Evolutionary conservation across 2,797 vertebrate species (phyloP), one percentile per base, ranked within the genome.

Genomic region (Chaenodraco wilsoni): DNA sequence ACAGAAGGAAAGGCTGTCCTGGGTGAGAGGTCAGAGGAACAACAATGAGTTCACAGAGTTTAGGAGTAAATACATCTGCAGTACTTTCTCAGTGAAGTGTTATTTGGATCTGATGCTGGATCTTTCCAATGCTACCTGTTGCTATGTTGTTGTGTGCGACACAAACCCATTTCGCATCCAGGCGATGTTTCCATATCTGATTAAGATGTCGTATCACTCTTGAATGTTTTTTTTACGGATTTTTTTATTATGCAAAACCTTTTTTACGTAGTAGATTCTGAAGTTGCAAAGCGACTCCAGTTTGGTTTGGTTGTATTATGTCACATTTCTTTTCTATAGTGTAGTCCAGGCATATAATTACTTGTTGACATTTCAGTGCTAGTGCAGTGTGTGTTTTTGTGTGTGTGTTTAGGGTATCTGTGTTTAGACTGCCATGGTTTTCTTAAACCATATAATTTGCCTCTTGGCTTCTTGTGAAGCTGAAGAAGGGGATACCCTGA

Each of bases 381-480:
- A 11, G 68, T 83, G 65, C 68, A 84, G 72, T 67, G 54, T 76
- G 60, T 62, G 72, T 52, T 31, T 68, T 40, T 78, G 58, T 72
- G 37, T 69, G 72, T 83, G 77, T 86, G 81, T 84, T 80, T 79
- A 82, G 74, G 71, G 79, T 84, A 72, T 79, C 72, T 86, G 84
- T 86, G 84, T 88, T 91, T 86, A 88, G 88, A 83, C 84, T 90
- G 85, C 84, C 74, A 78, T 72, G 82, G 86, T 84, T 91, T 90
- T 91, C 80, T 74, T 46, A 76, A 89, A 91, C 75, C 88, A 79
- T 93, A 75, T 92, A 82, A 92, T 93, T 92, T 90, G 86, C 79
- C 56, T 68, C 77, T 75, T 63, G 58, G 76, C 79, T 80, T 77
- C 76, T 76, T 59, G 68, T 77, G 77, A 63, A 84, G 78, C 82